Evolutionary conservation across 37 sponge, comb jelly and placozoan species (phyloP).

Genomic region (Cladorhizidae sp.): DNA sequence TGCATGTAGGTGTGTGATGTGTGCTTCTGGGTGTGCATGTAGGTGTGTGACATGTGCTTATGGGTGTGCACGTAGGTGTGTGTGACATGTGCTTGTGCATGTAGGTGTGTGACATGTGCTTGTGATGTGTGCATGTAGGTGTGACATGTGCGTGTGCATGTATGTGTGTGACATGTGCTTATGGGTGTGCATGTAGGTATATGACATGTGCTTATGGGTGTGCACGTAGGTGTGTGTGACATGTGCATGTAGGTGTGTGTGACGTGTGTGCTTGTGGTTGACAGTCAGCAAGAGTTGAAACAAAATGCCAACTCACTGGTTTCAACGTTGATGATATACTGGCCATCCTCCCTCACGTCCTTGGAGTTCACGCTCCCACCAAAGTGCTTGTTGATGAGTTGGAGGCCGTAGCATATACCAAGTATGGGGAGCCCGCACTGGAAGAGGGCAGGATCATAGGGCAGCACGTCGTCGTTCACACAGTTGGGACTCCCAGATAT

Average conservation of each 20-base stretch:
- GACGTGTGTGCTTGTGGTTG: neutral
- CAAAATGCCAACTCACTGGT: neutral
- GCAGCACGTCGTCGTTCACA: conserved; percentile 52
- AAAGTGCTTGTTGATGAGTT: conserved; percentile 72
- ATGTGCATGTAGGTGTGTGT: too few relatives aligned
- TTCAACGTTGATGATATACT: conserved; percentile 31
- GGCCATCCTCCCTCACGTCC: conserved; percentile 79
- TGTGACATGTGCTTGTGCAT: too few relatives aligned
- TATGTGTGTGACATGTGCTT: conserved; percentile 17
- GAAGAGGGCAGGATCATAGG: conserved; percentile 64
- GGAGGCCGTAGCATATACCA: conserved; percentile 93
- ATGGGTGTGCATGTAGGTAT: too few relatives aligned
- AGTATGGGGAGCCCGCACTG: conserved; percentile 71
- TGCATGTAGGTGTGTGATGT: too few relatives aligned
- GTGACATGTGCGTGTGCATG: neutral
- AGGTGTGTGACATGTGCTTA: too few relatives aligned
- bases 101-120: too few relatives aligned
- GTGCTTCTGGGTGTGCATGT: too few relatives aligned
- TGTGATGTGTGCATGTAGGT: too few relatives aligned
- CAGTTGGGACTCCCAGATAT: conserved; percentile 85
- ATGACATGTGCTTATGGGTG: neutral
- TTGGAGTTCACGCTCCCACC: conserved; percentile 69
- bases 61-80: too few relatives aligned
- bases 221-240: too few relatives aligned
- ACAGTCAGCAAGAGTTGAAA: neutral